Evolutionary conservation across 2,888 invertebrate species (phyloP).

Genomic region (Eumerus sabulonum): DNA sequence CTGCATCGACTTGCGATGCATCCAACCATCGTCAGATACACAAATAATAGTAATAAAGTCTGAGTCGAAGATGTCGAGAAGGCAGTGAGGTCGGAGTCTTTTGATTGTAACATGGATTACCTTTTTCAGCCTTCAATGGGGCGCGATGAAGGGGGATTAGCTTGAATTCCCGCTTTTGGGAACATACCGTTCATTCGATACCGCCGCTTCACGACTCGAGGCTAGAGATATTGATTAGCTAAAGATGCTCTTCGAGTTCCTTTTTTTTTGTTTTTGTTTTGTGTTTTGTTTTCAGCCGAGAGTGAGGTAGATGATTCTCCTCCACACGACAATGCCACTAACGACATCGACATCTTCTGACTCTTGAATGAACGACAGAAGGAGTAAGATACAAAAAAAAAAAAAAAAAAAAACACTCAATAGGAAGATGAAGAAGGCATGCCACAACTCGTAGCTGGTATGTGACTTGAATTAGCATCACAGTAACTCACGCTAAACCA

Average conservation of each 20-base stretch:
- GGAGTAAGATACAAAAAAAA: conserved; percentile 32
- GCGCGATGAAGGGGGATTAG: conserved; percentile 17
- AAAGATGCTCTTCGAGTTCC: conserved; percentile 50
- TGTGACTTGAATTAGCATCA: conserved; percentile 68
- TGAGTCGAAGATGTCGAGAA: conserved; percentile 19
- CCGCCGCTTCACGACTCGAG: conserved; percentile 15
- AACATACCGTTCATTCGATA: conserved; percentile 18
- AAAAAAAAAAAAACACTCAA: too few species aligned
- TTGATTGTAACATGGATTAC: conserved; percentile 69
- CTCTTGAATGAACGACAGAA: conserved; percentile 11
- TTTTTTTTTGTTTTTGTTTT: too few species aligned
- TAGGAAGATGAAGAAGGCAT: conserved; percentile 51
- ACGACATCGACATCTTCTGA: conserved; percentile 42
- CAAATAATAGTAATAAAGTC: conserved; percentile 68
- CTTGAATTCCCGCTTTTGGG: conserved; percentile 60
- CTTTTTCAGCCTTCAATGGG: conserved; percentile 49
- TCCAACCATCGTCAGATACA: conserved; percentile 22
- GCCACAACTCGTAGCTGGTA: conserved; percentile 42
- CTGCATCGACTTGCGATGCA: conserved; percentile 25
- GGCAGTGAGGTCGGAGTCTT: conserved; percentile 65
- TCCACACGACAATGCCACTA: conserved; percentile 59
- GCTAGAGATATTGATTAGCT: conserved; percentile 64
- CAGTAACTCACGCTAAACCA: conserved; percentile 28
- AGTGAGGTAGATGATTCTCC: conserved; percentile 51
- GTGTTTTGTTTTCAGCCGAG: conserved; percentile 34